These are phyloP conservation scores for Acanthosepion pharaonis DNA, from an alignment of 2,888 invertebrate genomes.

Conservation along the genomic window DNA sequence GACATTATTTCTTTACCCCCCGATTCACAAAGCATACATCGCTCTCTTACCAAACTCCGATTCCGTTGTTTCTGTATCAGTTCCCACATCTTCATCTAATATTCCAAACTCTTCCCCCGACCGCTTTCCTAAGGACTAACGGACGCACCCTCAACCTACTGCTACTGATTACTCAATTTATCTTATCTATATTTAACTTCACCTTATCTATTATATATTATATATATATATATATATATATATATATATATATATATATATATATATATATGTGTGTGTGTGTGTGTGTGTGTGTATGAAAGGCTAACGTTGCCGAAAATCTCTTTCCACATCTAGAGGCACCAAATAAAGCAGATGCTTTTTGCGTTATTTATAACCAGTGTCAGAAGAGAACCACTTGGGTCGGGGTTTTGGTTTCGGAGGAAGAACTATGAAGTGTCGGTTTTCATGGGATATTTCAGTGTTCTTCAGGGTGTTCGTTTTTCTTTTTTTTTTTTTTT, in stretches of 20 bases:
- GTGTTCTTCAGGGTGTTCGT: no score
- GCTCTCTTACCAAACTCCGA: neutral
- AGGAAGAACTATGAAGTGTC: no score
- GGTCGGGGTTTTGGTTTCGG: no score
- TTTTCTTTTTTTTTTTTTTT: no score
- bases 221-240: constrained; percentile 23
- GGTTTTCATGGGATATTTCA: no score
- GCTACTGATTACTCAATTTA: neutral
- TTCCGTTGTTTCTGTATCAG: neutral
- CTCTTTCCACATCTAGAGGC: no score
- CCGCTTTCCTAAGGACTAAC: neutral
- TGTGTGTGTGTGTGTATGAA: no score
- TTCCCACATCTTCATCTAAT: neutral
- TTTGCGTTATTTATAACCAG: no score
- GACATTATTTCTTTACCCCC: neutral
- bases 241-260: constrained; percentile 11
- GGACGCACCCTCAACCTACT: neutral
- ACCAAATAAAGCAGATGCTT: no score
- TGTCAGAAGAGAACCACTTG: no score
- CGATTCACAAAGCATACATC: neutral
- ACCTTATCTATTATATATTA: constrained; percentile 2
- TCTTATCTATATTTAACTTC: neutral
- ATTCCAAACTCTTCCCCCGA: neutral
- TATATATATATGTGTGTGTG: constrained; percentile 24
- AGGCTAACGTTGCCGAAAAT: no score